Evolutionary conservation across 2,113 vertebrate species (phyloP).

Genomic region (Fulica atra): DNA sequence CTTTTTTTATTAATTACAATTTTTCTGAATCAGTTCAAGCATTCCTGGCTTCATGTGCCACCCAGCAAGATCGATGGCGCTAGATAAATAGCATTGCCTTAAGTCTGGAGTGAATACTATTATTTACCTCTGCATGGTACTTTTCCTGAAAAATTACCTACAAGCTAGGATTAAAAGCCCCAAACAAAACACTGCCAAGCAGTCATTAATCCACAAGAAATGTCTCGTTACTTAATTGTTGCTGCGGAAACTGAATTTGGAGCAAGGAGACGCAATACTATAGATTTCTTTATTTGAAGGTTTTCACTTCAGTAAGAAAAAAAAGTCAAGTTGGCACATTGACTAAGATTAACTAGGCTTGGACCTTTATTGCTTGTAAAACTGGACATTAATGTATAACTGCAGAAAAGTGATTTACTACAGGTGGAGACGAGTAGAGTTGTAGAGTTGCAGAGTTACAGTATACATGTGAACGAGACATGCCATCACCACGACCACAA

Average conservation of each 20-base stretch:
- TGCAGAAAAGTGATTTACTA: conserved; percentile 22
- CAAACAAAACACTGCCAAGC: conserved; percentile 32
- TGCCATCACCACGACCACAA: not conserved
- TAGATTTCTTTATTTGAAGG: conserved; percentile 16
- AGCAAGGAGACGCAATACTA: not conserved
- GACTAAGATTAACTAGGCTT: conserved; percentile 14
- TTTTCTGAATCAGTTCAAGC: conserved; percentile 15
- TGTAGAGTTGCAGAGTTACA: not conserved
- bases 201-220: conserved; percentile 51
- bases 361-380: conserved; percentile 27
- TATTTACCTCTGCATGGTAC: conserved; percentile 43
- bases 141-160: conserved; percentile 62
- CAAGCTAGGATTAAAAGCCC: conserved; percentile 56
- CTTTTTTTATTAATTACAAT: not conserved
- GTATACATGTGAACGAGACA: fast-evolving
- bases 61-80: not conserved
- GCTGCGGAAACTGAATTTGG: conserved; percentile 10
- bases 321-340: not conserved
- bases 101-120: conserved; percentile 13
- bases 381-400: not conserved
- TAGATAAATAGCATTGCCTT: conserved; percentile 25
- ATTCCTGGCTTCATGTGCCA: not conserved
- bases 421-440: not conserved
- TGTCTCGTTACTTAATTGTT: conserved; percentile 43
- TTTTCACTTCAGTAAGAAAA: conserved; percentile 20